Conservation (phyloP, 2,113 vertebrate species). For the Spheniscus mendiculus region DNA sequence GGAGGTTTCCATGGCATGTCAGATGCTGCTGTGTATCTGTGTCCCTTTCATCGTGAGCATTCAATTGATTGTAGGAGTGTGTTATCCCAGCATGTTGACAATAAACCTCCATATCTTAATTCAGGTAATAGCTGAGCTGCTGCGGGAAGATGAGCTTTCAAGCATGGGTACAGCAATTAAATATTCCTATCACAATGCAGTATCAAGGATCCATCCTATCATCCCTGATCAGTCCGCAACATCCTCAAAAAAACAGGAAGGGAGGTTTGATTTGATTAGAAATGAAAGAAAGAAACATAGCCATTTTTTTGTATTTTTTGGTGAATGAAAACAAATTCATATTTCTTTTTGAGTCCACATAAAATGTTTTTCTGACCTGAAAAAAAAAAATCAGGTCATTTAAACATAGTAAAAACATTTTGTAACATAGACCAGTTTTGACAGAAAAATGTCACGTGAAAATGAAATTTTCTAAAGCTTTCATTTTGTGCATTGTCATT, state of each 20-base stretch:
- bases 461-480: neutral
- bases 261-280: neutral
- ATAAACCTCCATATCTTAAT: neutral
- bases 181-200: neutral
- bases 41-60: neutral
- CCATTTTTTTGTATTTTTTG: neutral
- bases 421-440: neutral
- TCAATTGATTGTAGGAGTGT: neutral
- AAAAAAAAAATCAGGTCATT: neutral
- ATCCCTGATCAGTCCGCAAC: neutral
- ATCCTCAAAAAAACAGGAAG: neutral
- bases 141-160: neutral
- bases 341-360: neutral
- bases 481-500: neutral
- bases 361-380: neutral
- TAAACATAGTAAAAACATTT: neutral
- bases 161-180: neutral
- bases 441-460: neutral
- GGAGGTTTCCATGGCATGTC: neutral
- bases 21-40: neutral
- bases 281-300: neutral
- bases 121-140: neutral
- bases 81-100: neutral
- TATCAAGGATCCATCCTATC: neutral
- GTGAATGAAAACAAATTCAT: neutral